These are phyloP conservation scores for Synergus gifuensis DNA, from an alignment of 2,888 invertebrate species.

Conservation along the genomic window DNA sequence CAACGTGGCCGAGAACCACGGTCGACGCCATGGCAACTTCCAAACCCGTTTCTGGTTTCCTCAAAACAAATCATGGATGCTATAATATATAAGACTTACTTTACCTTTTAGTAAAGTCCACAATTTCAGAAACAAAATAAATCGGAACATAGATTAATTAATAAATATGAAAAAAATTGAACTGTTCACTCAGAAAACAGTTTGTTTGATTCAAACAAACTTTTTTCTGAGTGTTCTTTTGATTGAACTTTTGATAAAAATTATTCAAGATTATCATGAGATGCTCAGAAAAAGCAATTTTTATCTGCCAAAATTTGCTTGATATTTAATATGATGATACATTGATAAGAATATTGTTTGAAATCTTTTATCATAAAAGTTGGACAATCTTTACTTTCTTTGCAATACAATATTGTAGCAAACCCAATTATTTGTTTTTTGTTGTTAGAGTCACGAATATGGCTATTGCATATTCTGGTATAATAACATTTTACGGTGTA, in stretches of 20 bases:
- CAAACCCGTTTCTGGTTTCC: slow-evolving; percentile 43
- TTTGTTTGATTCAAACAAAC: too few relatives aligned
- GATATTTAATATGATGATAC: neutral
- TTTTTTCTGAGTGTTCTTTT: too few relatives aligned
- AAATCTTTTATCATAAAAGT: neutral
- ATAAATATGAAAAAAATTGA: neutral
- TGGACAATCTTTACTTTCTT: neutral
- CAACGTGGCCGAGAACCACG: slow-evolving; percentile 44
- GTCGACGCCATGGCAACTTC: slow-evolving; percentile 33
- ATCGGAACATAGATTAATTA: neutral
- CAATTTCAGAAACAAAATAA: neutral
- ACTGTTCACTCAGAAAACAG: too few relatives aligned
- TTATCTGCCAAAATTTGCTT: neutral
- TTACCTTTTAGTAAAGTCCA: neutral
- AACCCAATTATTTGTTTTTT: neutral
- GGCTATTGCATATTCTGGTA: neutral
- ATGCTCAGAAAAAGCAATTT: neutral
- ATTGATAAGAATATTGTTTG: neutral
- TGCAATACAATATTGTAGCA: neutral
- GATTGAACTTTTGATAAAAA: neutral
- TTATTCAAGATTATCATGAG: neutral
- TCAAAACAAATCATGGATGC: slow-evolving; percentile 13
- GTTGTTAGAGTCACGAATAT: neutral
- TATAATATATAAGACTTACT: neutral
- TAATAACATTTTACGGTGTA: neutral